Evolutionary conservation across 2,888 invertebrate genomes (phyloP).

Genomic region (Abrostola tripartita): DNA sequence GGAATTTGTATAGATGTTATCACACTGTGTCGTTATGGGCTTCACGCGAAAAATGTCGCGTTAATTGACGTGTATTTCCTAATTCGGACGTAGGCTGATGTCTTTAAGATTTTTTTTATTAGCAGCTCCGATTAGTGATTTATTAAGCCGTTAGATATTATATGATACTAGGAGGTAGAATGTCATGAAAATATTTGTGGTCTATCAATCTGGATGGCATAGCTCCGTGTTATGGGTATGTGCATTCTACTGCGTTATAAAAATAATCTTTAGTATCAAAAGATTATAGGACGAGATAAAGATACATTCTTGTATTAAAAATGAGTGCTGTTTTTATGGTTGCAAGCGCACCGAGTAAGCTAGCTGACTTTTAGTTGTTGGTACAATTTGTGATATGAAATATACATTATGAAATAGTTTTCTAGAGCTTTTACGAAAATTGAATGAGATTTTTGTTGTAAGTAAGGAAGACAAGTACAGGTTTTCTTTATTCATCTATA

Average conservation of each 20-base stretch:
- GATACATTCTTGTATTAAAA: conserved; percentile 47
- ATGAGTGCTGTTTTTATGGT: conserved; percentile 20
- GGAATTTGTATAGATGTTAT: conserved; percentile 58
- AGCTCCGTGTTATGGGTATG: conserved; percentile 41
- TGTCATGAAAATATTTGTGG: conserved; percentile 52
- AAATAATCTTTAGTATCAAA: conserved; percentile 49
- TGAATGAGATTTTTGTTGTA: neutral
- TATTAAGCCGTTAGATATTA: conserved; percentile 59
- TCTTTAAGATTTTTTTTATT: conserved; percentile 35
- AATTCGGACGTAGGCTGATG: conserved; percentile 20
- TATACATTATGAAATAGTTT: conserved; percentile 9
- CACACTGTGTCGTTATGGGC: conserved; percentile 56
- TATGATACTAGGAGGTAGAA: conserved; percentile 51
- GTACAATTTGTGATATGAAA: neutral
- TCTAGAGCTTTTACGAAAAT: conserved; percentile 1
- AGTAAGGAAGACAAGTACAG: neutral
- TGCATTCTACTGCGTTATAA: conserved; percentile 49
- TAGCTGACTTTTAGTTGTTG: conserved; percentile 3
- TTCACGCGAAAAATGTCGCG: conserved; percentile 51
- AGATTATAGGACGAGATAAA: conserved; percentile 50
- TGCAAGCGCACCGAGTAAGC: conserved; percentile 19
- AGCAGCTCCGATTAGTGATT: conserved; percentile 40
- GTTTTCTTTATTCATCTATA: neutral
- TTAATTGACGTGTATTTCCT: conserved; percentile 59
- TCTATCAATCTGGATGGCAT: conserved; percentile 49